Percentiles rank a stretch among this genome's conserved stretches.
phyloP scores from a whole-genome alignment of 1,140 invertebrate genomes.

The Thaumetopoea pityocampa region DNA sequence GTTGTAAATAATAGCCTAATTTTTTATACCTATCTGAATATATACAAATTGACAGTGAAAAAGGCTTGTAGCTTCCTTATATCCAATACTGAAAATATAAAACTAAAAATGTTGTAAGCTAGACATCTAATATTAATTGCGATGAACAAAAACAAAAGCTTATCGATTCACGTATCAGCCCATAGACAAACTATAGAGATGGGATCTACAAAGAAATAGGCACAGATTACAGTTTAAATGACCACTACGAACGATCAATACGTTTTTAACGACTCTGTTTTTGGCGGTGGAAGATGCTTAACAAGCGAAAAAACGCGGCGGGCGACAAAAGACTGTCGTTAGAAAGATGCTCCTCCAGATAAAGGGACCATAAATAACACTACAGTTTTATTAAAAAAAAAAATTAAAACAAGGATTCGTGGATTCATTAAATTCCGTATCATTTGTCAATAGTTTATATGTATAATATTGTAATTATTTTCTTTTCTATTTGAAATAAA shows the following conservation, averaged over 20 bases:
- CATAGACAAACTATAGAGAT: conserved; percentile 54
- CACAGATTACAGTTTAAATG: conserved; percentile 34
- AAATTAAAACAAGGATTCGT: too few species aligned
- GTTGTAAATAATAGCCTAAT: too few species aligned
- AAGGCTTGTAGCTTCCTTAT: too few species aligned
- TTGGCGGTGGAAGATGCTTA: conserved; percentile 21
- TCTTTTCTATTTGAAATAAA: background rate
- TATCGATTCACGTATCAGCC: conserved; percentile 17
- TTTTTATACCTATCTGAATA: too few species aligned
- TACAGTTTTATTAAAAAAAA: conserved; percentile 41
- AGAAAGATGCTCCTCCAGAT: conserved; percentile 43
- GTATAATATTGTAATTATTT: conserved; percentile 12
- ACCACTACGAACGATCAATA: conserved; percentile 26
- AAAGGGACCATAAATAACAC: conserved; percentile 65
- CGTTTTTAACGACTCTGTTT: conserved; percentile 50
- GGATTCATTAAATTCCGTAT: conserved; percentile 9
- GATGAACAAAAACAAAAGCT: conserved; percentile 22
- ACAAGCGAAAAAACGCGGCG: conserved; percentile 42
- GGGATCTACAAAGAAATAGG: conserved; percentile 61
- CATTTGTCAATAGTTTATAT: conserved; percentile 20
- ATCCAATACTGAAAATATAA: too few species aligned
- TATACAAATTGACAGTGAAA: too few species aligned
- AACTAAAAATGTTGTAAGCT: too few species aligned
- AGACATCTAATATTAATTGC: too few species aligned
- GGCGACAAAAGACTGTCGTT: conserved; percentile 57